Percentiles rank a stretch among this genome's conserved stretches.
These are phyloP conservation scores for Anomalospiza imberbis DNA, from an alignment of 2,797 vertebrate genomes.

Conservation along the genomic window DNA sequence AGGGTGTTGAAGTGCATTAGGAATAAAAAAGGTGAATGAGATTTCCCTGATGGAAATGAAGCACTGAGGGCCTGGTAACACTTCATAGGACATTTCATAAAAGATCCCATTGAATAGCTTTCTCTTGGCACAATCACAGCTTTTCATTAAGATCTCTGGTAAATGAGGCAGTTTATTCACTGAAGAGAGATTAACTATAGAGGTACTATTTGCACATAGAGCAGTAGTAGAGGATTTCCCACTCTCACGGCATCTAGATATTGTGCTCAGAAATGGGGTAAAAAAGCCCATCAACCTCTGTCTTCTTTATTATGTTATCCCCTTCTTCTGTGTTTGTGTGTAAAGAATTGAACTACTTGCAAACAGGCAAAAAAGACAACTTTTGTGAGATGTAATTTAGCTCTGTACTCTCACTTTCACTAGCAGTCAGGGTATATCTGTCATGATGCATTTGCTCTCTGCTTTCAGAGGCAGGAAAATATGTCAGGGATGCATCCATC, in stretches of 20 bases:
- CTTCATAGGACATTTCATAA: background rate
- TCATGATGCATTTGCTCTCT: background rate
- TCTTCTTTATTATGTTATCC: background rate
- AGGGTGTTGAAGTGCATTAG: background rate
- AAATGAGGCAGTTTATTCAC: background rate
- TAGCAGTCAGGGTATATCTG: accelerated
- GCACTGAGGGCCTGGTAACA: background rate
- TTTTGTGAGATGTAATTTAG: background rate
- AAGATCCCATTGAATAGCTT: background rate
- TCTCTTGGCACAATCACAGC: background rate
- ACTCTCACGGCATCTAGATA: background rate
- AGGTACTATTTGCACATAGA: background rate
- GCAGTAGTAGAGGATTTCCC: background rate
- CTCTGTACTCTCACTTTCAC: background rate
- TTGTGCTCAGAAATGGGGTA: background rate
- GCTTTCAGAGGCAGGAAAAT: background rate
- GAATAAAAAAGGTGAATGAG: background rate
- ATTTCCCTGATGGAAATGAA: background rate
- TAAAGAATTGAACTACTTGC: background rate
- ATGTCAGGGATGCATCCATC: background rate
- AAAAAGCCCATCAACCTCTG: background rate
- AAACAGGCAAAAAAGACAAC: background rate
- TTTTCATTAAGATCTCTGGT: background rate
- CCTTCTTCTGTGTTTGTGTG: background rate
- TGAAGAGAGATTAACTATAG: background rate